Conservation (phyloP, 2,113 vertebrate genomes). For the Phoenicopterus ruber region DNA sequence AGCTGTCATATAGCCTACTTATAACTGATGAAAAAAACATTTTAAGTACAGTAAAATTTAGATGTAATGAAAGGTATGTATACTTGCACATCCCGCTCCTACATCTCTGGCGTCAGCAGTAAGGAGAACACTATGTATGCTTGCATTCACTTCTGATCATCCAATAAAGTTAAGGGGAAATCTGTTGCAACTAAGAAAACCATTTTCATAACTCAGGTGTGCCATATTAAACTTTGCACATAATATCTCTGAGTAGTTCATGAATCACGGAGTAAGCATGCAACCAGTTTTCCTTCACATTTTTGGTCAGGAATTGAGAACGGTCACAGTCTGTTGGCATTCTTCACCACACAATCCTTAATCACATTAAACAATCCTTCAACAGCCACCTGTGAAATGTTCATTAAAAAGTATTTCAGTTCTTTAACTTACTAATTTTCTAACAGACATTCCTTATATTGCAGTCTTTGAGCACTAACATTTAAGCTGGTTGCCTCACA, state of each 20-base stretch:
- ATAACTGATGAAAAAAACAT: neutral
- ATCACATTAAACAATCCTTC: conserved; percentile 29
- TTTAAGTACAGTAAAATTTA: neutral
- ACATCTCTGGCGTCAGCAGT: neutral
- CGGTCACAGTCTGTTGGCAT: neutral
- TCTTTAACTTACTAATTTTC: conserved; percentile 3
- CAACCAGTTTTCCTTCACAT: neutral
- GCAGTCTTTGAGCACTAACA: neutral
- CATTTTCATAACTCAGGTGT: neutral
- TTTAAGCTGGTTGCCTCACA: neutral
- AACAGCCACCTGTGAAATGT: conserved; percentile 6
- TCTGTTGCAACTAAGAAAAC: neutral
- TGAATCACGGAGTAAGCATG: conserved; percentile 22
- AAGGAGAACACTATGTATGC: neutral
- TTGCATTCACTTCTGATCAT: neutral
- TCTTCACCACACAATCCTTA: neutral
- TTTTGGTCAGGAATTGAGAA: neutral
- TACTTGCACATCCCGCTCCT: neutral
- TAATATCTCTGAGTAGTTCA: neutral
- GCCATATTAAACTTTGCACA: neutral
- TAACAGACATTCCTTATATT: neutral
- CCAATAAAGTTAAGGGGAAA: neutral
- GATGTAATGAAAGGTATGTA: neutral
- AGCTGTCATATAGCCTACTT: neutral
- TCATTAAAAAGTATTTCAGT: conserved; percentile 27